Conservation (phyloP, 30 jellyfish, hydroid and myxozoan genomes). For the Pelagia noctiluca region DNA sequence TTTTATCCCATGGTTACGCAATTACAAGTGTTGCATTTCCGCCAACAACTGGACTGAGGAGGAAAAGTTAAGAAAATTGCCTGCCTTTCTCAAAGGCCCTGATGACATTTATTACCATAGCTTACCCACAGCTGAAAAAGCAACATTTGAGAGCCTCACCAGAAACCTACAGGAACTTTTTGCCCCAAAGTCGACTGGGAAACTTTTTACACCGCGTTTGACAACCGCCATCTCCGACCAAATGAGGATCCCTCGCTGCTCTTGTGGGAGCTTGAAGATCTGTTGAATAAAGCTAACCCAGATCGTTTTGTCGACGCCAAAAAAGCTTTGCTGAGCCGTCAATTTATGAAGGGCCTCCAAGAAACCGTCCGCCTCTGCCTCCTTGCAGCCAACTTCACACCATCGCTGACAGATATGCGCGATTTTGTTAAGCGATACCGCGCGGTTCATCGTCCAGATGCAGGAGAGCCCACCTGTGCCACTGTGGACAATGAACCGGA, state of each 20-base stretch:
- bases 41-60: neutral
- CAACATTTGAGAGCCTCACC: neutral
- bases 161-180: neutral
- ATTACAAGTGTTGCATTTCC: neutral
- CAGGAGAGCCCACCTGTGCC: too few species aligned
- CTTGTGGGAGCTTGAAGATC: neutral
- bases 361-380: neutral
- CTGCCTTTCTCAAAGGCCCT: neutral
- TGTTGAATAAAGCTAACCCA: neutral
- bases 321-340: neutral
- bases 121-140: neutral
- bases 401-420: neutral
- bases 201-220: too few species aligned
- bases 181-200: neutral
- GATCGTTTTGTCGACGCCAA: too few species aligned
- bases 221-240: neutral
- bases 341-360: neutral
- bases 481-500: too few species aligned
- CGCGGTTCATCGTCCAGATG: neutral
- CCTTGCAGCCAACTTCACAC: neutral
- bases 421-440: neutral
- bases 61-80: neutral
- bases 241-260: neutral
- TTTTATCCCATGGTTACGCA: neutral
- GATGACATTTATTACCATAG: neutral